Evolutionary conservation across 2,113 vertebrate species (phyloP).

Genomic region (Leucopsar rothschildi): DNA sequence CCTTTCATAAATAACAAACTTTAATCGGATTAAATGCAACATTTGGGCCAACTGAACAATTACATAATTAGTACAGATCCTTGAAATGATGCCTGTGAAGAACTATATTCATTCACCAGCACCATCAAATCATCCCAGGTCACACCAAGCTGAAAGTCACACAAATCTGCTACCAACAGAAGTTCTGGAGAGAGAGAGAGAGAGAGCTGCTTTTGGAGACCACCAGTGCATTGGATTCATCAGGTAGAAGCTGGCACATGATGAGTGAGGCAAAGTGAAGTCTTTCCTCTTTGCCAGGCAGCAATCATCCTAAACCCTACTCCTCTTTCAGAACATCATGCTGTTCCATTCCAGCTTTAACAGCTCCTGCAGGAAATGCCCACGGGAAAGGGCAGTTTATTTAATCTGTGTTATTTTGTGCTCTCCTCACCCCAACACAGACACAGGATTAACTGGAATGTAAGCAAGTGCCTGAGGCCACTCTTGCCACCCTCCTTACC

Average conservation of each 20-base stretch:
- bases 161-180: not conserved
- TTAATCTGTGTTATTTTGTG: not conserved
- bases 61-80: not conserved
- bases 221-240: not conserved
- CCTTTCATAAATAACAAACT: not conserved
- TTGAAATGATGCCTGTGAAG: not conserved
- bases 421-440: not conserved
- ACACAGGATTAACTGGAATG: not conserved
- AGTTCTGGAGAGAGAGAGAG: not conserved
- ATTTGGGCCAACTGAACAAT: not conserved
- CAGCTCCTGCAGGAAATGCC: not conserved
- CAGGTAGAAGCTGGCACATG: not conserved
- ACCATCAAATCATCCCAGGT: not conserved
- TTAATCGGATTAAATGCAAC: not conserved
- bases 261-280: not conserved
- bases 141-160: not conserved
- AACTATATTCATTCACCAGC: not conserved
- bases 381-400: not conserved
- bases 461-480: not conserved
- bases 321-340: not conserved
- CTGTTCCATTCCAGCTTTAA: not conserved
- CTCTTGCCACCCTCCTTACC: not conserved
- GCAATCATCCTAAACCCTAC: not conserved
- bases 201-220: not conserved
- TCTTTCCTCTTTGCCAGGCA: not conserved